A percentile compares a stretch with the other conserved stretches of the same genome.
phyloP scores from a whole-genome alignment of 37 sponge, comb jelly and placozoan genomes.

The Hormiphora californensis region DNA sequence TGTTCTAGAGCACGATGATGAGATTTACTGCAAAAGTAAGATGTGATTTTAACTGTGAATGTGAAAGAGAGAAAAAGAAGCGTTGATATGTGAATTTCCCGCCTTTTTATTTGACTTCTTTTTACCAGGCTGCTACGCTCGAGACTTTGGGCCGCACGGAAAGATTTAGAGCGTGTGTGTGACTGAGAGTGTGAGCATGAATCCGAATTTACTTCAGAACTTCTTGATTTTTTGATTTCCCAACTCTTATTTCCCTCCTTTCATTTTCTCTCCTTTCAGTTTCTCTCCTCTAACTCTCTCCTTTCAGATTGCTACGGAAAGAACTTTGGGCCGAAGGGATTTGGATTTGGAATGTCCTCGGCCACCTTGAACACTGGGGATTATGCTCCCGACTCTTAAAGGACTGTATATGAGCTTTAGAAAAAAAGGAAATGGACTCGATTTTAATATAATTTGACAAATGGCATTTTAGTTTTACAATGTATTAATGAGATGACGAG shows the following conservation, averaged over 20 bases:
- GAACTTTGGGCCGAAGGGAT: conserved; percentile 86
- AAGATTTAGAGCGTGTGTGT: conserved; percentile 55
- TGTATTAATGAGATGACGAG: too few relatives aligned
- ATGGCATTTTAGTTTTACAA: too few relatives aligned
- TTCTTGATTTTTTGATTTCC: background rate
- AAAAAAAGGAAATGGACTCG: too few relatives aligned
- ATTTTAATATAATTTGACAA: too few relatives aligned
- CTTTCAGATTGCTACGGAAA: conserved; percentile 75
- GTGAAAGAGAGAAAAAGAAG: too few relatives aligned
- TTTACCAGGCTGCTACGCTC: conserved; percentile 2
- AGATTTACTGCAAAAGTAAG: conserved; percentile 59
- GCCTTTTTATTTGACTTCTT: background rate
- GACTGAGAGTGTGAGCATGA: conserved; percentile 7
- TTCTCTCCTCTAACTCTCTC: too few relatives aligned
- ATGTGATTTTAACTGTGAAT: too few relatives aligned
- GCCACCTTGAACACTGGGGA: conserved; percentile 64
- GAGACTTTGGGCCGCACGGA: conserved; percentile 19
- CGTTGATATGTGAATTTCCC: background rate
- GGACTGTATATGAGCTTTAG: too few relatives aligned
- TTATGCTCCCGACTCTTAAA: too few relatives aligned
- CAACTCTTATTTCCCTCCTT: too few relatives aligned
- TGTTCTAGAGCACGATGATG: conserved; percentile 56
- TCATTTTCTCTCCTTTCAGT: too few relatives aligned
- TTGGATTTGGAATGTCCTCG: conserved; percentile 78
- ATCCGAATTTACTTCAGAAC: background rate